Conservation (phyloP, 64 coral and sea anemone species). For the Cladopsammia gracilis region DNA sequence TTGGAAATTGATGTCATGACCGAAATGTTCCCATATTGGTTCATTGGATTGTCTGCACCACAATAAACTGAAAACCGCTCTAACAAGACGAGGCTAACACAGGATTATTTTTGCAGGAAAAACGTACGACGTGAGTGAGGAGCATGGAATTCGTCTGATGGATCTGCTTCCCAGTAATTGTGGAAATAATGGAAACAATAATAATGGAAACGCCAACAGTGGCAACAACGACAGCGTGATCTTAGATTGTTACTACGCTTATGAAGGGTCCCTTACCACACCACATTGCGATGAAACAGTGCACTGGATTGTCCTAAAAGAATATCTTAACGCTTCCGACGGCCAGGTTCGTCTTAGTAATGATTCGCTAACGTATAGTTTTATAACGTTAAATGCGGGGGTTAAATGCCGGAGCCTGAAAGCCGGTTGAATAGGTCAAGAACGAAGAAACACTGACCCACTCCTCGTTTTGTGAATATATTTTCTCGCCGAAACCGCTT, state of each 20-base stretch:
- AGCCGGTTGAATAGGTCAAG: too few species aligned
- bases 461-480: too few species aligned
- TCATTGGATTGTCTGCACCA: too few species aligned
- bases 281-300: conserved; percentile 56
- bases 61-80: too few species aligned
- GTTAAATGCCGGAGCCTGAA: too few species aligned
- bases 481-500: too few species aligned
- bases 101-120: too few species aligned
- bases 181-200: neutral
- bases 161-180: neutral
- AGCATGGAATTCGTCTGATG: neutral
- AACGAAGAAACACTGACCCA: too few species aligned
- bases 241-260: conserved; percentile 26
- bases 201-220: neutral
- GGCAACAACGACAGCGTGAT: neutral
- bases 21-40: too few species aligned
- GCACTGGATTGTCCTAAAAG: conserved; percentile 16
- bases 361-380: neutral
- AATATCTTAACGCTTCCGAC: neutral
- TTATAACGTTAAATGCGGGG: neutral
- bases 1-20: too few species aligned
- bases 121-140: neutral
- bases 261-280: conserved; percentile 67
- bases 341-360: conserved; percentile 17
- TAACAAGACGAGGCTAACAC: too few species aligned